These are phyloP conservation scores for Strigamia maritima DNA, from an alignment of 2,888 invertebrate genomes.

Conservation along the genomic window DNA sequence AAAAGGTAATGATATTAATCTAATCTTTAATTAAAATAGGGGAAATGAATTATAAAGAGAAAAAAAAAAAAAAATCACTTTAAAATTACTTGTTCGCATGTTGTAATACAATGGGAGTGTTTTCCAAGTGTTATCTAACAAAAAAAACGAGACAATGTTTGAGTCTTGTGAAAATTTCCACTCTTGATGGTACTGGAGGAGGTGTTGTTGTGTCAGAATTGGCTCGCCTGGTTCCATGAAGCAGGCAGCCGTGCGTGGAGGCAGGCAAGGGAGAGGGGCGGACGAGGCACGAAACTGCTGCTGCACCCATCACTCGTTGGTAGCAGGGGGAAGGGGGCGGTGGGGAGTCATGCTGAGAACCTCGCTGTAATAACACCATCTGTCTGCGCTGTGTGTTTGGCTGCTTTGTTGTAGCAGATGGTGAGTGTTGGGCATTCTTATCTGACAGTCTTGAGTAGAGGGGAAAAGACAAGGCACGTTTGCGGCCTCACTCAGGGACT, in stretches of 20 bases:
- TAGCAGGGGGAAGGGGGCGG: neutral
- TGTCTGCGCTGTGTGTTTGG: neutral
- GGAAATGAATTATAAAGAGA: too few relatives aligned
- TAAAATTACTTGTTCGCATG: neutral
- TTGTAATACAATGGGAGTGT: neutral
- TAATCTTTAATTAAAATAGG: too few relatives aligned
- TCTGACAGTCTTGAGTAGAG: constrained; percentile 4
- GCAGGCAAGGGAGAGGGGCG: neutral
- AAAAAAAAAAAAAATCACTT: neutral
- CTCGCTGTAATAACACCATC: neutral
- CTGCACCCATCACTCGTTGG: neutral
- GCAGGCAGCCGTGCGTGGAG: constrained; percentile 4
- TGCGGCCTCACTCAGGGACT: constrained; percentile 4
- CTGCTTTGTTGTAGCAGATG: neutral
- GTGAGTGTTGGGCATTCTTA: neutral
- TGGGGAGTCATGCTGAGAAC: neutral
- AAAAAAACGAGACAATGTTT: neutral
- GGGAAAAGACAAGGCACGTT: constrained; percentile 4
- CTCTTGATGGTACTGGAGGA: neutral
- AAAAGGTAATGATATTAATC: too few relatives aligned
- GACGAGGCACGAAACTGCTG: neutral
- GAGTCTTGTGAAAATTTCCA: neutral
- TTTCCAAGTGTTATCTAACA: neutral
- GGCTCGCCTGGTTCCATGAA: constrained; percentile 4
- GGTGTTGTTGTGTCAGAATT: constrained; percentile 4